These are phyloP conservation scores for Oscheius sp. DNA, from an alignment of 2,888 invertebrate species.

Conservation along the genomic window DNA sequence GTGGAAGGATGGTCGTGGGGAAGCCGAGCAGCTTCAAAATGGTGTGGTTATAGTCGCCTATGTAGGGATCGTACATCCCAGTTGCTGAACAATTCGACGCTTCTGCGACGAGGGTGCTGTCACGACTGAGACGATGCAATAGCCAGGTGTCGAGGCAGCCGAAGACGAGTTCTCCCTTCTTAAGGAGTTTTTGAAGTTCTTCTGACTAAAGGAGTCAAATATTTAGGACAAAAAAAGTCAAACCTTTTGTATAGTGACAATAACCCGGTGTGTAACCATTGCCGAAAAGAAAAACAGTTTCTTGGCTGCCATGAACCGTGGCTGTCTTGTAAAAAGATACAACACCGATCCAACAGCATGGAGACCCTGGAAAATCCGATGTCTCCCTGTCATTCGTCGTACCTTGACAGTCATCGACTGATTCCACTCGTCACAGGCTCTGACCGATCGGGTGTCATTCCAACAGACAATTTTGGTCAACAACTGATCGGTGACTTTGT, in stretches of 20 bases:
- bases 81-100: conserved; percentile 91
- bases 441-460: conserved; percentile 82
- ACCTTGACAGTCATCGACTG: conserved; percentile 55
- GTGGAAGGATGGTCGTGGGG: conserved; percentile 83
- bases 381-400: background rate
- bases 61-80: conserved; percentile 92
- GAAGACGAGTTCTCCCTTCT: conserved; percentile 81
- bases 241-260: conserved; percentile 59
- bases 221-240: background rate
- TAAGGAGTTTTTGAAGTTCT: conserved; percentile 78
- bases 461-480: conserved; percentile 77
- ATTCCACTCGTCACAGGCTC: conserved; percentile 61
- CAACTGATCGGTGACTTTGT: conserved; percentile 75
- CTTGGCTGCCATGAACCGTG: conserved; percentile 85
- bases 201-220: conserved; percentile 61
- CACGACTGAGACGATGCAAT: conserved; percentile 79
- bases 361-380: conserved; percentile 39
- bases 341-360: conserved; percentile 80
- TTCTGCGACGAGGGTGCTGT: conserved; percentile 81
- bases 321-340: conserved; percentile 83
- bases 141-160: conserved; percentile 93
- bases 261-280: conserved; percentile 66
- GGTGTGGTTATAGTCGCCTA: conserved; percentile 85
- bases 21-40: conserved; percentile 82
- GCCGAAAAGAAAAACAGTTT: conserved; percentile 77